These are phyloP conservation scores for Macaria liturata DNA, from an alignment of 2,888 invertebrate species.

Conservation along the genomic window DNA sequence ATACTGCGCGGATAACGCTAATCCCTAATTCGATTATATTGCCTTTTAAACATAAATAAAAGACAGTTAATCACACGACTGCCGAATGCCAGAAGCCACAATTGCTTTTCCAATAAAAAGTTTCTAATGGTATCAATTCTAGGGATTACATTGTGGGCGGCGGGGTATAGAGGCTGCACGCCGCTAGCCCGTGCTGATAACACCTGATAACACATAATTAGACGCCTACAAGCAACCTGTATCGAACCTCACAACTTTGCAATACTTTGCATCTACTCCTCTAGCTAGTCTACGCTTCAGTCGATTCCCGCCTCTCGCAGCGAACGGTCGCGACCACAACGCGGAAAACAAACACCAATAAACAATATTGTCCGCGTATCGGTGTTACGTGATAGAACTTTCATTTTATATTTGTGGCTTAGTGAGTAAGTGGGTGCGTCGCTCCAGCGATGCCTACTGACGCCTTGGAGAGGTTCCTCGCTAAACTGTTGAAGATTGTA, in stretches of 20 bases:
- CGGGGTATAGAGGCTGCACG: constrained; percentile 23
- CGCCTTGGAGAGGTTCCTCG: constrained; percentile 57
- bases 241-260: constrained; percentile 10
- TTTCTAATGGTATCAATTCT: no score
- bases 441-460: constrained; percentile 59
- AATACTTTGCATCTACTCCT: constrained; percentile 26
- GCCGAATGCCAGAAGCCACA: no score
- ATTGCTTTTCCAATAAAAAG: no score
- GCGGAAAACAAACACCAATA: neutral
- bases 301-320: no score
- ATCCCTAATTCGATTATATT: no score
- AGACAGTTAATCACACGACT: no score
- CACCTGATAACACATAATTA: constrained; percentile 37
- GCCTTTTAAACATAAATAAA: no score
- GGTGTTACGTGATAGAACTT: constrained; percentile 11
- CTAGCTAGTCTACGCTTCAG: constrained; percentile 3
- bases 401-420: constrained; percentile 20
- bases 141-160: neutral
- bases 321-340: no score
- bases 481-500: constrained; percentile 53
- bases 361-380: constrained; percentile 1
- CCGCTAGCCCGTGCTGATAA: constrained; percentile 34
- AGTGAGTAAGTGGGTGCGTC: constrained; percentile 30
- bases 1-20: no score
- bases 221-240: constrained; percentile 32